A percentile compares a stretch with the other conserved stretches of the same genome.
Conservation (phyloP, 2,113 vertebrate genomes). For the Peucedramus taeniatus region DNA sequence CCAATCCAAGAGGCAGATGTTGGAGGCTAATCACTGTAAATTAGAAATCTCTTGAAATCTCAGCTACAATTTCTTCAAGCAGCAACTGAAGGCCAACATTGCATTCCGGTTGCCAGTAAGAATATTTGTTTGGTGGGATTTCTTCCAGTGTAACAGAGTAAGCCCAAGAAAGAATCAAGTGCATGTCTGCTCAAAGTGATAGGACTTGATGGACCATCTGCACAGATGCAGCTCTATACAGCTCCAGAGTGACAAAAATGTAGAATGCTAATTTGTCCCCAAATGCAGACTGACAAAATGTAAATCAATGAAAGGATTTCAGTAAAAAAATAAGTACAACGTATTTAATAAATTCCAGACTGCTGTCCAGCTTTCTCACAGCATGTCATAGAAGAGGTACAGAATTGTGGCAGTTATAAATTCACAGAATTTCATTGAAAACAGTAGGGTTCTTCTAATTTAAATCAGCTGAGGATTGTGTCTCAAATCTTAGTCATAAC, state of each 20-base stretch:
- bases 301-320: neutral
- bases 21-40: neutral
- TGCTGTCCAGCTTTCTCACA: neutral
- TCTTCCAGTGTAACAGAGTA: neutral
- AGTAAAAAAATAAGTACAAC: neutral
- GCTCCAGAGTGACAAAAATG: neutral
- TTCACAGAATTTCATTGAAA: neutral
- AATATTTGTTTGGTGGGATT: neutral
- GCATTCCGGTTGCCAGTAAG: neutral
- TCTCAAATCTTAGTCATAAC: neutral
- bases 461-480: neutral
- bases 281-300: neutral
- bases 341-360: neutral
- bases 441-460: neutral
- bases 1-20: neutral
- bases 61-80: neutral
- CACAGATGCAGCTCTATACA: neutral
- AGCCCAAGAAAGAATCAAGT: neutral
- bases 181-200: neutral
- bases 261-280: neutral
- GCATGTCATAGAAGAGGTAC: neutral
- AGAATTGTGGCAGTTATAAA: neutral
- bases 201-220: neutral
- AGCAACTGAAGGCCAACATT: neutral
- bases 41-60: neutral